A percentile compares a stretch with the other conserved stretches of the same genome.
Evolutionary conservation across 2,888 invertebrate genomes (phyloP).

Genomic region (Drepanosiphum platanoidis): DNA sequence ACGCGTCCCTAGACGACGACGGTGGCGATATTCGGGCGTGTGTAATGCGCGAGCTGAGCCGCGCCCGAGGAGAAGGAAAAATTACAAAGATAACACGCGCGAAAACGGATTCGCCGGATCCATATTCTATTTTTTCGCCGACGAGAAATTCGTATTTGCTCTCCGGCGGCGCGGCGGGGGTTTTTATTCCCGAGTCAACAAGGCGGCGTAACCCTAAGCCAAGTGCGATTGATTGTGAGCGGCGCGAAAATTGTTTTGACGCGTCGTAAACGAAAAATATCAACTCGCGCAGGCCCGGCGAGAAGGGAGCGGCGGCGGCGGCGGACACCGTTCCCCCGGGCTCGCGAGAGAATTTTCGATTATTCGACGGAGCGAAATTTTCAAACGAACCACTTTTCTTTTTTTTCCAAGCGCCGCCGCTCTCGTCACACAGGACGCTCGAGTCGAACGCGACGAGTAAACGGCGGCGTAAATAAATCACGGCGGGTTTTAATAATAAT

Average conservation of each 20-base stretch:
- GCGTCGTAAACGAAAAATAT: not conserved
- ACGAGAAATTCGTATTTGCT: not conserved
- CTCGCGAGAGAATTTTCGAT: too few relatives aligned
- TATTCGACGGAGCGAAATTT: too few relatives aligned
- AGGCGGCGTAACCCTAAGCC: not conserved
- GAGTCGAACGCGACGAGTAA: too few relatives aligned
- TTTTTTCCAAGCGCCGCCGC: too few relatives aligned
- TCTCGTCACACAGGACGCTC: too few relatives aligned
- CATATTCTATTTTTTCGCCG: not conserved
- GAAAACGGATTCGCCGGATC: not conserved
- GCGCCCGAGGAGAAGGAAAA: not conserved
- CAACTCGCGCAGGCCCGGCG: too few relatives aligned
- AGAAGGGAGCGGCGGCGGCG: too few relatives aligned
- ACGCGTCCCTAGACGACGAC: too few relatives aligned
- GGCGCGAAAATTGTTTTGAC: constrained; percentile 1
- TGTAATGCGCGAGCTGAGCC: not conserved
- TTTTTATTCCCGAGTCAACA: constrained; percentile 15
- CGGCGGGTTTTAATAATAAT: not conserved
- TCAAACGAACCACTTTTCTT: too few relatives aligned
- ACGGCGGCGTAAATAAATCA: not conserved
- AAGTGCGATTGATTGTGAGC: not conserved
- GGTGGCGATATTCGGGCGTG: not conserved
- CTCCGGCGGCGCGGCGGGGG: not conserved
- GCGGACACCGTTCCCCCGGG: too few relatives aligned
- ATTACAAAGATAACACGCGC: not conserved